Evolutionary conservation across 1,140 invertebrate genomes (phyloP), one percentile per base, ranked within the genome.

Genomic region (Plectus sambesii): DNA sequence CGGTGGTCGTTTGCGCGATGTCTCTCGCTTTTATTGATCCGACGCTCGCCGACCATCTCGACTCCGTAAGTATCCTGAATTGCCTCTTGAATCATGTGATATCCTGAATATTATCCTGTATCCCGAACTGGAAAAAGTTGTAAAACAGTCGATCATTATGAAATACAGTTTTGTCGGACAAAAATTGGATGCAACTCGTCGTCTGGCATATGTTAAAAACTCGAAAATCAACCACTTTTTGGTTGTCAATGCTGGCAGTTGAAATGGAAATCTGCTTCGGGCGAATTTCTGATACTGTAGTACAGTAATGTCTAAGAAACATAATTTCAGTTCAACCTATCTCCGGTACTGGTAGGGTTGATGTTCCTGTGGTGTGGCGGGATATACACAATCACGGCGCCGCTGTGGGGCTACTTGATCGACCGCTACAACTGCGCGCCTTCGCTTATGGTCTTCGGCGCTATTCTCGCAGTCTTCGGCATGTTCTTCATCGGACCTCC

Each of bases 341-440:
- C 59, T 15, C 82, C 84, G 0, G 75, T 85, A 5, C 63, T 84
- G 5, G 72, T 87, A 25, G 85, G 85, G 0, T 64, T 86, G 9
- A 66, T 69, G 61, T 89, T 89, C 67, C 78, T 89, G 12, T 81
- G 88, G 36, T 86, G 84, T 61, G 85, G 85, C 2, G 84, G 81
- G 1, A 78, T 81, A 9, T 89, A 88, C 69, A 84, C 84, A 1
- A 33, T 83, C 0, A 82, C 82, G 0, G 82, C 84, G 0, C 85
- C 85, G 0, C 70, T 73, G 9, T 87, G 82, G 80, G 85, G 85
- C 22, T 38, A 63, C 15, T 33, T 66, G 15, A 49, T 66, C 36
- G 63, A 66, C 46, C 49, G 47, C 12, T 62, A 53, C 51, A 40
- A 64, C 39, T 63, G 60, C 25, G 50, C 40, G 23, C 63, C 60